phyloP scores from a whole-genome alignment of 2,113 vertebrate genomes.

The Ctenomys sociabilis region DNA sequence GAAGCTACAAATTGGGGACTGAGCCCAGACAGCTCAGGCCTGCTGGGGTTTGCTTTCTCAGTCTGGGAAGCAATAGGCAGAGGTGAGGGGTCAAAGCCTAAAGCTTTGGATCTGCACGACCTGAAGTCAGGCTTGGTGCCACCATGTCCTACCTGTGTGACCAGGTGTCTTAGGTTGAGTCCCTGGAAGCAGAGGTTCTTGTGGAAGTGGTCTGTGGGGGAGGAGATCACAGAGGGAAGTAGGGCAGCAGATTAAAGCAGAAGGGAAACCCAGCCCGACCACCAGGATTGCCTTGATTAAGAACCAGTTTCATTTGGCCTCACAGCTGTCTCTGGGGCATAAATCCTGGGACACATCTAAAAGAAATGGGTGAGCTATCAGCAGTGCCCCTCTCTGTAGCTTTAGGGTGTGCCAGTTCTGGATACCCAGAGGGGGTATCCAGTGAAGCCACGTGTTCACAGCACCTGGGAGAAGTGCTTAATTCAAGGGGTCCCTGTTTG shows the following conservation, averaged over 20 bases:
- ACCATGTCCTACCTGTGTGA: background rate
- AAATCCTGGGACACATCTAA: background rate
- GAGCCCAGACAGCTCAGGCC: background rate
- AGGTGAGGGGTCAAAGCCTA: background rate
- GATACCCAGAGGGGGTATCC: accelerated
- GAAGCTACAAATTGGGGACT: background rate
- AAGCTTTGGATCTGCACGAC: background rate
- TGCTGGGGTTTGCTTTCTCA: background rate
- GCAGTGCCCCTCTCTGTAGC: background rate
- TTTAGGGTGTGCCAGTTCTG: too few relatives aligned
- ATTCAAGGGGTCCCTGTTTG: background rate
- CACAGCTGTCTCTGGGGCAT: background rate
- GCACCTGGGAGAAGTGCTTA: background rate
- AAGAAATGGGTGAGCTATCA: background rate
- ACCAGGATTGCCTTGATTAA: background rate
- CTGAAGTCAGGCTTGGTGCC: accelerated
- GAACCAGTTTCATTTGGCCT: background rate
- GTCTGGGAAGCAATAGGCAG: background rate
- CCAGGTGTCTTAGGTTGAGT: background rate
- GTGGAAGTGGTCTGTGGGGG: background rate
- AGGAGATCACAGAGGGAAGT: background rate
- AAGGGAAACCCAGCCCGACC: background rate
- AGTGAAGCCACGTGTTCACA: accelerated
- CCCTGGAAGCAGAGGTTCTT: background rate
- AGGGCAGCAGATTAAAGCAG: background rate